Evolutionary conservation across 2,888 invertebrate genomes (phyloP).

Genomic region (Cheilosia grossa): DNA sequence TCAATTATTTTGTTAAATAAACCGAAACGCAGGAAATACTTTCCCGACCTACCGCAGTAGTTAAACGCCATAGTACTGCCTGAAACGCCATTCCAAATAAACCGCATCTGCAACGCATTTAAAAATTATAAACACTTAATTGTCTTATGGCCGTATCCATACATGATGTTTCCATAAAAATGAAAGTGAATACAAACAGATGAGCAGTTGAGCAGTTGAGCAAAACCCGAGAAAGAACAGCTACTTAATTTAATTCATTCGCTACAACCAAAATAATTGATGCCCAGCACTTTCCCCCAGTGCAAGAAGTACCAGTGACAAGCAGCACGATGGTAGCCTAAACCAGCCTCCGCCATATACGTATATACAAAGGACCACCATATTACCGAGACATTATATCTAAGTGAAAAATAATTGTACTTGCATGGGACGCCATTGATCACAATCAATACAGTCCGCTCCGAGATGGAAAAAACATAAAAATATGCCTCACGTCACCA

Average conservation of each 20-base stretch:
- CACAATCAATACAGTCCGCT: conserved; percentile 28
- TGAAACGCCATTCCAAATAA: no score
- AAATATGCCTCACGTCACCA: conserved; percentile 43
- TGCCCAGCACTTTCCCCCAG: conserved; percentile 39
- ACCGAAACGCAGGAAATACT: no score
- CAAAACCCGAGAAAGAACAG: conserved; percentile 1
- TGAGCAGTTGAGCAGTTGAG: conserved; percentile 8
- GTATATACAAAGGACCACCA: conserved; percentile 2
- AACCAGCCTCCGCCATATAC: conserved; percentile 29
- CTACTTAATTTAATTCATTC: conserved; percentile 37
- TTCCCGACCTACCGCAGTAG: no score
- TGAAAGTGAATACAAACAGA: conserved; percentile 40
- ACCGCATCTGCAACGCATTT: background rate
- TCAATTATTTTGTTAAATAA: no score
- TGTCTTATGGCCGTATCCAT: conserved; percentile 26
- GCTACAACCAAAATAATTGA: conserved; percentile 38
- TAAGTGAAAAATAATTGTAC: conserved; percentile 58
- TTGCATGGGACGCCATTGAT: conserved; percentile 48
- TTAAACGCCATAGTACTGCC: no score
- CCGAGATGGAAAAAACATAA: conserved; percentile 21
- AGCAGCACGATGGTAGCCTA: background rate
- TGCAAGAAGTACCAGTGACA: background rate
- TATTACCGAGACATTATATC: conserved; percentile 33
- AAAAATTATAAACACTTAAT: conserved; percentile 21
- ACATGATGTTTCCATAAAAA: conserved; percentile 26